Evolutionary conservation across 1,140 invertebrate species (phyloP), one percentile per base, ranked within the genome.

Genomic region (Cydia strobilella): DNA sequence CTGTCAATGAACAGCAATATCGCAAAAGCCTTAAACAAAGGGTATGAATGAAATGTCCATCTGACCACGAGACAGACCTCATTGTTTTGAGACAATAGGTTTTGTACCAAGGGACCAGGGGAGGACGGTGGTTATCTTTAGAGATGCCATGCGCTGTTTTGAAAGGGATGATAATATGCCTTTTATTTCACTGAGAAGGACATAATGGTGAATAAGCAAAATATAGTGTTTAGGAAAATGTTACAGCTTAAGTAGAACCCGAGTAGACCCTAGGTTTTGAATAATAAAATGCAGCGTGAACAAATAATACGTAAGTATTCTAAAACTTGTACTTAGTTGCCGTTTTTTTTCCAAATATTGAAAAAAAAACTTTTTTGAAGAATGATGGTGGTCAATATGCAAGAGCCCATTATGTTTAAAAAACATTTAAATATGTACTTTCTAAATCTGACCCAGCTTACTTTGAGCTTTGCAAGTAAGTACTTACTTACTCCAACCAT

Each of bases 31-130:
- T 65, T 2, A 35, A 39, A 69, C 65, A 69, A 69, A 35, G 31
- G 65, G 65, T 69, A 39, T 69, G 65, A 69, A 69, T 69, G 65
- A 69, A 69, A 27, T 65, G 65, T 35, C 27, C 54, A 59, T 59
- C 65, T 69, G 65, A 35, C 65, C 65, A 69, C 65, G 7, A 35
- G 35, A 69, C 65, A 31, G 23, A 63, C 27, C 25, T 66, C 31
- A 69, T 69, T 69, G 65, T 69, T n/a, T 39, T 7, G 31, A 69
- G 31, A 69, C 65, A 69, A 69, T 69, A 15, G 23, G 63, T 66
- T 51, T 51, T n/a, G 48, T 51, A n/a, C n/a, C 31, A n/a, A 10
- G 65, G 25, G 35, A 12, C 20, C 12, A 25, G 62, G 18, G 62
- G 62, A 63, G 3, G 62, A 69, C 15, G 27, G 5, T 35, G 12